Evolutionary conservation across 1,140 invertebrate genomes (phyloP).

Genomic region (Bombus waltoni): DNA sequence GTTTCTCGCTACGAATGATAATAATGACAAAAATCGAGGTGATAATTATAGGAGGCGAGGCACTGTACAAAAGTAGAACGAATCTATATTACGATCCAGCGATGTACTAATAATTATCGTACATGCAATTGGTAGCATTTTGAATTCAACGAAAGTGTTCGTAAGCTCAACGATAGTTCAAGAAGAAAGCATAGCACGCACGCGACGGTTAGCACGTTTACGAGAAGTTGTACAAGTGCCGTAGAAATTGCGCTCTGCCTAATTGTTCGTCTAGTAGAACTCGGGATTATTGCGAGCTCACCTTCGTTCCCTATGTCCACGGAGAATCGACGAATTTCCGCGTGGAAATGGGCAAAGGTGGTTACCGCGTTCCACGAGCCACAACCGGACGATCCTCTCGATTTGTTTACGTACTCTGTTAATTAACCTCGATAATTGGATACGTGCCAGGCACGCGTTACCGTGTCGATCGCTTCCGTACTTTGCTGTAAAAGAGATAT

Average conservation of each 20-base stretch:
- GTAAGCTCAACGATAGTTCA: background rate
- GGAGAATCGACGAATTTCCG: slow-evolving; percentile 32
- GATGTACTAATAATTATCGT: no score
- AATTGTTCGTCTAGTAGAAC: slow-evolving; percentile 47
- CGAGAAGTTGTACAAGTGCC: slow-evolving; percentile 9
- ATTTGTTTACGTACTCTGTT: slow-evolving; percentile 49
- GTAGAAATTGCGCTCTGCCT: slow-evolving; percentile 66
- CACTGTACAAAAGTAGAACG: no score
- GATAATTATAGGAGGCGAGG: no score
- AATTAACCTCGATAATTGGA: slow-evolving; percentile 61
- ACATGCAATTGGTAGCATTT: no score
- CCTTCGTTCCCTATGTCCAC: slow-evolving; percentile 24
- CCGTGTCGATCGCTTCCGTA: background rate
- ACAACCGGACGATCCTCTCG: background rate
- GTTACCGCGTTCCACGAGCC: slow-evolving; percentile 21
- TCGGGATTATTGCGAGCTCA: slow-evolving; percentile 57
- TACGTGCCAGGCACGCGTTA: slow-evolving; percentile 30
- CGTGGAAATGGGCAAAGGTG: slow-evolving; percentile 52
- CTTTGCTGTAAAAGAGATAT: background rate
- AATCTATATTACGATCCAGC: no score
- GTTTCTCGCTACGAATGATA: no score
- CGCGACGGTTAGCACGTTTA: background rate
- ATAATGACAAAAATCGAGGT: no score
- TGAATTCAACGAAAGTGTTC: background rate
- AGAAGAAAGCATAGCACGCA: background rate